Evolutionary conservation across 2,888 invertebrate species (phyloP).

Genomic region (Luperina nickerlii): DNA sequence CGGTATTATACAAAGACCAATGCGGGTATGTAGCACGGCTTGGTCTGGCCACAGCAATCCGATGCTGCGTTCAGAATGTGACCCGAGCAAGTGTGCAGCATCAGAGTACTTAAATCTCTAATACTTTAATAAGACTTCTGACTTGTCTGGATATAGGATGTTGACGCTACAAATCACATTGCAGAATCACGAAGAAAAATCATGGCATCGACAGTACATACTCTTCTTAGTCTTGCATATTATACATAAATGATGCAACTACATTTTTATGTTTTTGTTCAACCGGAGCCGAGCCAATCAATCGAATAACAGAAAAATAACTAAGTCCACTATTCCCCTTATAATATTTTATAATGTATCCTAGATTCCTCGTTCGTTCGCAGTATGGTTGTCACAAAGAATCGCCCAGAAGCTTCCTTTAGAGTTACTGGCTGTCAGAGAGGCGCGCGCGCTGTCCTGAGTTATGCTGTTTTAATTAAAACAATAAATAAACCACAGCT

Average conservation of each 20-base stretch:
- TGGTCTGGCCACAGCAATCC: not conserved
- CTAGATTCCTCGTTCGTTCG: constrained; percentile 49
- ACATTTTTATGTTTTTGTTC: constrained; percentile 6
- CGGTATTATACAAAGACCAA: too few relatives aligned
- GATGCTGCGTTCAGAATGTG: not conserved
- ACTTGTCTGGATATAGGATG: not conserved
- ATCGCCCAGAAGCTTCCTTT: constrained; percentile 79
- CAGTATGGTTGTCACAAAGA: constrained; percentile 61
- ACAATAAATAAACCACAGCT: constrained; percentile 85
- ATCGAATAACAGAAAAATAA: constrained; percentile 17
- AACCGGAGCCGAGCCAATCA: constrained; percentile 20
- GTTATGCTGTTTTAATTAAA: constrained; percentile 89
- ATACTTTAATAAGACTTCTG: not conserved
- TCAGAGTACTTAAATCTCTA: not conserved
- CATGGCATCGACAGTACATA: not conserved
- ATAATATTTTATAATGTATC: constrained; percentile 39
- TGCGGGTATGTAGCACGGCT: not conserved
- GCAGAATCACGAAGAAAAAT: not conserved
- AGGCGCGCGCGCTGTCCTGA: constrained; percentile 79
- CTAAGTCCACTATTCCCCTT: not conserved
- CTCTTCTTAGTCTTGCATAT: not conserved
- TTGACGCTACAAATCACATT: not conserved
- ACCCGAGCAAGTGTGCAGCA: not conserved
- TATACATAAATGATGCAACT: not conserved
- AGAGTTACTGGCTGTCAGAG: constrained; percentile 83